Evolutionary conservation across 2,888 invertebrate genomes (phyloP).

Genomic region (Prosapia bicincta): DNA sequence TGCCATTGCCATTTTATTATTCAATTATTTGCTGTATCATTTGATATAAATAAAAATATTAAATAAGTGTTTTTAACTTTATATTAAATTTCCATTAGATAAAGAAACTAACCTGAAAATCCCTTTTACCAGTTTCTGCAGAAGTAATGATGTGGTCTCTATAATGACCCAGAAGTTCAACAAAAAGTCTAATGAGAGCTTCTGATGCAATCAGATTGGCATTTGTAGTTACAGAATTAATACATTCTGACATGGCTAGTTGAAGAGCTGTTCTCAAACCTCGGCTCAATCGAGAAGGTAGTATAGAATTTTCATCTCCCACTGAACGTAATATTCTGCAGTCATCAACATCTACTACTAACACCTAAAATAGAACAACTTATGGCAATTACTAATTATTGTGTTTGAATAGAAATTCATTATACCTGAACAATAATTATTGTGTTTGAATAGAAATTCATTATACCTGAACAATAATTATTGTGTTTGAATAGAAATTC

Average conservation of each 20-base stretch:
- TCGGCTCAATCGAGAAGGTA: slow-evolving; percentile 66
- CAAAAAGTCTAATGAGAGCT: slow-evolving; percentile 73
- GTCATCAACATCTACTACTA: slow-evolving; percentile 70
- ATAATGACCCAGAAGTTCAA: slow-evolving; percentile 71
- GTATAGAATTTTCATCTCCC: slow-evolving; percentile 73
- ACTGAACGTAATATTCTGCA: slow-evolving; percentile 60
- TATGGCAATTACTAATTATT: too few species aligned
- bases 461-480: too few species aligned
- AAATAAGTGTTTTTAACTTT: too few species aligned
- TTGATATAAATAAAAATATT: too few species aligned
- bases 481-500: too few species aligned
- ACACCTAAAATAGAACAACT: slow-evolving; percentile 58
- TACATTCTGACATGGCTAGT: slow-evolving; percentile 44
- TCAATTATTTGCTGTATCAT: too few species aligned
- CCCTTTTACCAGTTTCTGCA: slow-evolving; percentile 39
- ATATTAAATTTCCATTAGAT: too few species aligned
- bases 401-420: too few species aligned
- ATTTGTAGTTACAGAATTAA: slow-evolving; percentile 48
- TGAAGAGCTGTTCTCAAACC: slow-evolving; percentile 60
- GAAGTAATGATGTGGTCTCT: slow-evolving; percentile 53
- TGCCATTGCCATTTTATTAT: too few species aligned
- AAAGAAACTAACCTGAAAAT: slow-evolving; percentile 45
- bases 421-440: too few species aligned
- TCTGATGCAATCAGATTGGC: slow-evolving; percentile 71
- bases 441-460: too few species aligned